Evolutionary conservation across 2,888 invertebrate genomes (phyloP).

Genomic region (Agrotis ipsilon): DNA sequence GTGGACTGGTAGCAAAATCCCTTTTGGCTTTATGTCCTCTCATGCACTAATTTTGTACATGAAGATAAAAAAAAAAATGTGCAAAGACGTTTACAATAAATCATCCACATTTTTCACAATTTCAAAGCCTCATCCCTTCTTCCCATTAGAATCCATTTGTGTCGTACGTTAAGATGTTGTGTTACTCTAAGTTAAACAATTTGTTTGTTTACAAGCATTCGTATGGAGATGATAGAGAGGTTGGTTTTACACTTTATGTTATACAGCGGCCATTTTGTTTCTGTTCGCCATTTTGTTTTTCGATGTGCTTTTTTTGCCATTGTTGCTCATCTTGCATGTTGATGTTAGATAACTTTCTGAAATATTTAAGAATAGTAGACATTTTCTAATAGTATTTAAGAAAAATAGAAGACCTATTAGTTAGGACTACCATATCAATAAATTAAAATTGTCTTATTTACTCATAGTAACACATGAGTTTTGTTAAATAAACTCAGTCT

Average conservation of each 20-base stretch:
- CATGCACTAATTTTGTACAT: too few relatives aligned
- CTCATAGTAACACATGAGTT: neutral
- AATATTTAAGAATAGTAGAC: too few relatives aligned
- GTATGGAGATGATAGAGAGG: conserved; percentile 92
- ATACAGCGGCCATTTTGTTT: conserved; percentile 61
- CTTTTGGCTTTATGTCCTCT: too few relatives aligned
- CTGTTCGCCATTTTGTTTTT: conserved; percentile 64
- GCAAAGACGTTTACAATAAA: too few relatives aligned
- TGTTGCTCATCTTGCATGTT: conserved; percentile 18
- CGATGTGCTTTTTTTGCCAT: conserved; percentile 69
- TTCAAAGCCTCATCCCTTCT: neutral
- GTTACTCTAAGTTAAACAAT: conserved; percentile 74
- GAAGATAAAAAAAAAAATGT: too few relatives aligned
- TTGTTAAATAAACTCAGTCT: neutral
- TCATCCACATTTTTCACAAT: too few relatives aligned
- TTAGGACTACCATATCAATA: neutral
- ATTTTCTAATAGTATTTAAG: too few relatives aligned
- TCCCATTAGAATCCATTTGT: conserved; percentile 22
- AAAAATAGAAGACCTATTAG: too few relatives aligned
- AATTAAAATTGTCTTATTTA: neutral
- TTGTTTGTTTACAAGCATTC: conserved; percentile 90
- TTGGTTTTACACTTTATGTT: conserved; percentile 81
- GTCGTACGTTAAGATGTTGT: conserved; percentile 52
- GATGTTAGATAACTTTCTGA: conserved; percentile 1
- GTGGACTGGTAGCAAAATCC: too few relatives aligned